A percentile compares a stretch with the other conserved stretches of the same genome.
Conservation (phyloP, 2,797 vertebrate species). For the Phyllotis vaccarum region DNA sequence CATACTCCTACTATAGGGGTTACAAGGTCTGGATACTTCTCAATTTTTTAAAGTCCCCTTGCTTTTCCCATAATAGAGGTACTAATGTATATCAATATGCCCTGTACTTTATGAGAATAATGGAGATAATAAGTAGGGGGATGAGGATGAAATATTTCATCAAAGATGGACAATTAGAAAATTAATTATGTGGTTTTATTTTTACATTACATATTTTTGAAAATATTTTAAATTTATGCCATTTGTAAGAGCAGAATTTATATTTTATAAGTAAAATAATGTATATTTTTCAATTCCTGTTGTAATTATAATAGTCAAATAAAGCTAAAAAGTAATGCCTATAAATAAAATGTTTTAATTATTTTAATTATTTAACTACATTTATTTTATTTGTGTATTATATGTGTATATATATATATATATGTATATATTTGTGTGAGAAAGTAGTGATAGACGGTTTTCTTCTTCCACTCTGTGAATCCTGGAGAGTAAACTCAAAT, state of each 20-base stretch:
- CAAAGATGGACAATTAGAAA: neutral
- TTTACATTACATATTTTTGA: neutral
- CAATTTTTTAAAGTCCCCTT: neutral
- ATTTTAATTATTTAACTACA: neutral
- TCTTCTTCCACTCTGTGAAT: too few relatives aligned
- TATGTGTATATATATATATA: neutral
- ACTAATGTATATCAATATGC: too few relatives aligned
- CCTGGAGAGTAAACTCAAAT: neutral
- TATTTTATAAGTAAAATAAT: neutral
- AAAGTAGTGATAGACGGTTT: neutral
- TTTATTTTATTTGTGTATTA: neutral
- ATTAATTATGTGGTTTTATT: too few relatives aligned
- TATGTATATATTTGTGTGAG: neutral
- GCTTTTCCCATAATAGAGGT: too few relatives aligned
- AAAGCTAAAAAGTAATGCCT: neutral
- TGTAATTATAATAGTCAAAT: neutral
- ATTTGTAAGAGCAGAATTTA: neutral
- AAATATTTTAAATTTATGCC: neutral
- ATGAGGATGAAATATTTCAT: slow-evolving; percentile 17
- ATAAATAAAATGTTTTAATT: neutral
- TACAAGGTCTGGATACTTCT: neutral
- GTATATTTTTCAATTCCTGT: neutral
- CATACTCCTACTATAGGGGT: neutral
- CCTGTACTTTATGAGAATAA: neutral
- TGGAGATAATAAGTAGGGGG: neutral